phyloP scores from a whole-genome alignment of 2,797 vertebrate genomes.

The Benthosema pterotum region DNA sequence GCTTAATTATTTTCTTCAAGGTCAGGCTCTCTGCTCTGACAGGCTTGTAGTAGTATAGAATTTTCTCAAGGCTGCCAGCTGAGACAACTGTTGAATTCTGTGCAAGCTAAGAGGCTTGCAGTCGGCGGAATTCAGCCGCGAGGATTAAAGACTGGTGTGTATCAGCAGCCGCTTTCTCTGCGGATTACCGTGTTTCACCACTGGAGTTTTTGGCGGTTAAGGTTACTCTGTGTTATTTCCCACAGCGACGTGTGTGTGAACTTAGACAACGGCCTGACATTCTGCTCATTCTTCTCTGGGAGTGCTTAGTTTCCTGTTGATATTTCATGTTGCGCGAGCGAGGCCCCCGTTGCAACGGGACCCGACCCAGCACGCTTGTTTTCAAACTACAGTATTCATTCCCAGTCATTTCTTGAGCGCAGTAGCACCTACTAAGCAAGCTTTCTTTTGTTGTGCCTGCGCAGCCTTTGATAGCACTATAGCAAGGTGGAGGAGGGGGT shows the following conservation, averaged over 20 bases:
- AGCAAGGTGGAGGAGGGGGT: conserved; percentile 21
- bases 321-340: conserved; percentile 30
- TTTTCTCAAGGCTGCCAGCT: conserved; percentile 30
- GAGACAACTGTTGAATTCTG: conserved; percentile 51
- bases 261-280: conserved; percentile 40
- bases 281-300: conserved; percentile 52
- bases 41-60: conserved; percentile 26
- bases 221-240: conserved; percentile 53
- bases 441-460: conserved; percentile 26
- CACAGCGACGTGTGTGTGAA: conserved; percentile 24
- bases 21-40: conserved; percentile 9
- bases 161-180: conserved; percentile 39
- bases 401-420: conserved; percentile 3
- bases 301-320: conserved; percentile 64
- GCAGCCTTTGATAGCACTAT: conserved; percentile 1
- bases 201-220: conserved; percentile 5
- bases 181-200: conserved; percentile 50
- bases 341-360: conserved; percentile 42
- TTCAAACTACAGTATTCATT: conserved; percentile 32
- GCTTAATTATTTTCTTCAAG: not conserved
- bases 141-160: conserved; percentile 56
- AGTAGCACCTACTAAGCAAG: conserved; percentile 13
- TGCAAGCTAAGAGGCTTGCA: conserved; percentile 65
- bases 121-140: conserved; percentile 46
- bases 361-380: conserved; percentile 56